These are phyloP conservation scores for Esox lucius DNA, from an alignment of 2,797 vertebrate species.

Conservation along the genomic window DNA sequence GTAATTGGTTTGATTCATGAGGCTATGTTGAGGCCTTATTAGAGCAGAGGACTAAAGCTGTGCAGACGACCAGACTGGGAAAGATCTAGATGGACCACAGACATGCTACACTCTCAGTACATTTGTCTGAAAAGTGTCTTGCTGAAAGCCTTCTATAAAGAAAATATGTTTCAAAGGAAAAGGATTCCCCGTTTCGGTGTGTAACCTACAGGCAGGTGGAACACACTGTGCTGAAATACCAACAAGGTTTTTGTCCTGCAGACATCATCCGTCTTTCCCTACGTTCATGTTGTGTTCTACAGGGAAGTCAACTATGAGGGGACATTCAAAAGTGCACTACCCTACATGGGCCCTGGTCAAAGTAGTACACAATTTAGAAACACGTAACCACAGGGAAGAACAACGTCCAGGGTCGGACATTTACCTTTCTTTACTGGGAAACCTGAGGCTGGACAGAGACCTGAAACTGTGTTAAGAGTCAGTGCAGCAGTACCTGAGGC, in stretches of 20 bases:
- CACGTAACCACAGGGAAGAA: slow-evolving; percentile 17
- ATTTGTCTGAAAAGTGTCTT: not conserved
- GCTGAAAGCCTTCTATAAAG: not conserved
- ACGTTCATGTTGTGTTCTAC: slow-evolving; percentile 51
- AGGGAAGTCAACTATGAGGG: slow-evolving; percentile 47
- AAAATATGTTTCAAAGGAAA: not conserved
- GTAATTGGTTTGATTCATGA: not conserved
- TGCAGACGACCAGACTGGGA: not conserved
- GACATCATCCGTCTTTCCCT: slow-evolving; percentile 44
- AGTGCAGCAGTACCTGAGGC: too few relatives aligned
- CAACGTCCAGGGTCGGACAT: not conserved
- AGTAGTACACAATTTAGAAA: too few relatives aligned
- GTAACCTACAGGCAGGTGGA: not conserved
- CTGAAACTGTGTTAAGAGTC: not conserved
- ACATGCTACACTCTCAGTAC: not conserved
- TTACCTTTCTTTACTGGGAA: slow-evolving; percentile 21
- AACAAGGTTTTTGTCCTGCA: too few relatives aligned
- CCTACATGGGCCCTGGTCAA: too few relatives aligned
- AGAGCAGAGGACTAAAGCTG: not conserved
- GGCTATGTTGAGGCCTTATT: too few relatives aligned
- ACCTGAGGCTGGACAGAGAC: slow-evolving; percentile 14
- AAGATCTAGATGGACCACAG: not conserved
- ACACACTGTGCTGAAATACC: slow-evolving; percentile 28
- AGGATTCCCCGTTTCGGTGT: not conserved
- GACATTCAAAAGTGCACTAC: slow-evolving; percentile 11